Base-by-base conservation (phyloP, 2,888 invertebrate species). In the Lydus trimaculatus region DNA sequence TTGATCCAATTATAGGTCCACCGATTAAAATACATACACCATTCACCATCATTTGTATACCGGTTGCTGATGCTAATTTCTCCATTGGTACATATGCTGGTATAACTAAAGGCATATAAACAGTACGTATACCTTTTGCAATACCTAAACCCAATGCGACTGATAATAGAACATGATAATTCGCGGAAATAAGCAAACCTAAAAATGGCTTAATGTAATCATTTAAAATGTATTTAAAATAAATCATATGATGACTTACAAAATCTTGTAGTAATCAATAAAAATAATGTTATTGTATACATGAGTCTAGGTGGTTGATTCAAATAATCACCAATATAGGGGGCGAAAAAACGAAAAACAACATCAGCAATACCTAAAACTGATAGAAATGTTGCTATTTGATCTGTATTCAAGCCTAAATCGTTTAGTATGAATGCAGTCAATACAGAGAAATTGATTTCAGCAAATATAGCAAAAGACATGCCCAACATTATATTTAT, bases 31-130 rank as follows among this genome's bases (percentile, higher is more conserved):
- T 87, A 60, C 90, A 86, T 43, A 90, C 80, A 20, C 92, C 92
- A 80, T 92, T 92, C 68, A 88, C 86, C 70, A 92, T 87, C 89
- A 91, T 91, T 80, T 92, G 92, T 56, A 92, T 89, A 3, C 91
- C 91, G 7, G 90, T 89, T 2, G 92, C 92, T 59, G 90, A 89
- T 1, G 92, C 88, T 25, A 92, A 83, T 75, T 89, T 86, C 64
- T 92, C 90, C 39, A 92, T 82, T 0, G 91, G 91, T 7, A 92
- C 91, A 76, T 92, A 89, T 78, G 86, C 89, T 0, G 92, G 92
- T 67, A 92, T 89, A 4, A 92, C 89, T 17, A 92, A 84, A 59
- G 89, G 87, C 88, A 91, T 90, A 78, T 90, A 92, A 0, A 92
- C 91, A 0, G 91, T 89, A 70, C 92, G 85, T 31, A 92, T 85